A percentile compares a stretch with the other conserved stretches of the same genome.
Conservation (phyloP, 2,888 invertebrate genomes). For the Melitaea athalia region DNA sequence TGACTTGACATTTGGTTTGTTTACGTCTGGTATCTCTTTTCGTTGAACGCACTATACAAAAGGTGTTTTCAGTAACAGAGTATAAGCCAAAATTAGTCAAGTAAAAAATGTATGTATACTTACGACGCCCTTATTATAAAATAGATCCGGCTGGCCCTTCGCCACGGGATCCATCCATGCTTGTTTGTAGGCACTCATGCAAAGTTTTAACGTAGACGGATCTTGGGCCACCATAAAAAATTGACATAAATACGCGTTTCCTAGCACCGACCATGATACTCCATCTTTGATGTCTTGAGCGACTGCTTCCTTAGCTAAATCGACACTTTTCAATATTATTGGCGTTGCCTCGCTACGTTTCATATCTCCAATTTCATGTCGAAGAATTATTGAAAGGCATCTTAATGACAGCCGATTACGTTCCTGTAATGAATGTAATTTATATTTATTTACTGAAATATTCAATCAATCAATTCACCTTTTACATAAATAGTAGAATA, state of each 20-base stretch:
- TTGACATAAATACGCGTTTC: constrained; percentile 91
- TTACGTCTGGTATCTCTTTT: too few species aligned
- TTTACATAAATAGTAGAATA: too few species aligned
- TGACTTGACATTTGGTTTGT: too few species aligned
- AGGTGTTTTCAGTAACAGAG: too few species aligned
- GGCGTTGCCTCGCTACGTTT: constrained; percentile 79
- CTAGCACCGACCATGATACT: constrained; percentile 91
- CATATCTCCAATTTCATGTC: constrained; percentile 81
- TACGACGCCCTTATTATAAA: constrained; percentile 92
- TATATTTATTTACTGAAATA: too few species aligned
- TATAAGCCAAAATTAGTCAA: background rate
- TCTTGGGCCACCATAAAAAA: constrained; percentile 90
- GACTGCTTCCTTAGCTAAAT: constrained; percentile 91
- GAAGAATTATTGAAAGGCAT: constrained; percentile 90
- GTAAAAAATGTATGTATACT: constrained; percentile 56
- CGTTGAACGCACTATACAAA: too few species aligned
- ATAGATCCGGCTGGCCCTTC: constrained; percentile 88
- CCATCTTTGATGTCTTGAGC: constrained; percentile 89
- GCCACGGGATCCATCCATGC: constrained; percentile 88
- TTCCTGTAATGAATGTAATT: constrained; percentile 71
- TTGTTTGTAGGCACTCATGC: constrained; percentile 90
- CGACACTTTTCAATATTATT: constrained; percentile 87
- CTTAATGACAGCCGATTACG: constrained; percentile 89
- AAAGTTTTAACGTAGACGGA: constrained; percentile 86
- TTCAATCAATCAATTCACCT: too few species aligned